phyloP scores from a whole-genome alignment of 2,888 invertebrate species.

The Tyria jacobaeae region DNA sequence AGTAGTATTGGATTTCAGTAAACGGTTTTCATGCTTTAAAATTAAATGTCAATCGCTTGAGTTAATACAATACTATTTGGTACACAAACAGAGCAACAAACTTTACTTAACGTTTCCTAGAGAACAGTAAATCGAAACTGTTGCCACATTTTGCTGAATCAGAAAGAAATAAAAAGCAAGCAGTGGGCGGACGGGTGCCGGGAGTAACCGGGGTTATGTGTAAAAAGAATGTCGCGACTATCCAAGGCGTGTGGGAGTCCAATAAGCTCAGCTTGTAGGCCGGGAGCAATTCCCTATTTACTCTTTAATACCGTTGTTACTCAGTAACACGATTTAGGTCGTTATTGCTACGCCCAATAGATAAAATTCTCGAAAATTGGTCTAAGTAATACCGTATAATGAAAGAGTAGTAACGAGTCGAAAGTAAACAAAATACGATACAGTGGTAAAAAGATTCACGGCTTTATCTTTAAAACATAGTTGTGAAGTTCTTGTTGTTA shows the following conservation, averaged over 20 bases:
- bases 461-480: background rate
- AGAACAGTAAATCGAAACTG: slow-evolving; percentile 37
- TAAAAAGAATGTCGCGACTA: slow-evolving; percentile 44
- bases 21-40: background rate
- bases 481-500: background rate
- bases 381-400: slow-evolving; percentile 6
- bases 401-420: slow-evolving; percentile 12
- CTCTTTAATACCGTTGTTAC: slow-evolving; percentile 39
- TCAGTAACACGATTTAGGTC: slow-evolving; percentile 26
- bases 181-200: slow-evolving; percentile 55
- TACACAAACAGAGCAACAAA: slow-evolving; percentile 5
- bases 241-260: slow-evolving; percentile 51
- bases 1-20: background rate
- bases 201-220: slow-evolving; percentile 50
- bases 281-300: slow-evolving; percentile 53
- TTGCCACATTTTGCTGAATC: slow-evolving; percentile 38
- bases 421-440: slow-evolving; percentile 6
- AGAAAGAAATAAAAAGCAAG: slow-evolving; percentile 44
- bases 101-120: slow-evolving; percentile 8
- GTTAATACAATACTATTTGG: background rate
- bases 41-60: background rate
- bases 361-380: slow-evolving; percentile 8
- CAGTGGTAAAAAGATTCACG: background rate
- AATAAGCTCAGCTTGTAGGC: slow-evolving; percentile 45
- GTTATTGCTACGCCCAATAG: slow-evolving; percentile 21